Base-by-base conservation (phyloP, 2,797 vertebrate species). In the Mormyrops attenuatus region DNA sequence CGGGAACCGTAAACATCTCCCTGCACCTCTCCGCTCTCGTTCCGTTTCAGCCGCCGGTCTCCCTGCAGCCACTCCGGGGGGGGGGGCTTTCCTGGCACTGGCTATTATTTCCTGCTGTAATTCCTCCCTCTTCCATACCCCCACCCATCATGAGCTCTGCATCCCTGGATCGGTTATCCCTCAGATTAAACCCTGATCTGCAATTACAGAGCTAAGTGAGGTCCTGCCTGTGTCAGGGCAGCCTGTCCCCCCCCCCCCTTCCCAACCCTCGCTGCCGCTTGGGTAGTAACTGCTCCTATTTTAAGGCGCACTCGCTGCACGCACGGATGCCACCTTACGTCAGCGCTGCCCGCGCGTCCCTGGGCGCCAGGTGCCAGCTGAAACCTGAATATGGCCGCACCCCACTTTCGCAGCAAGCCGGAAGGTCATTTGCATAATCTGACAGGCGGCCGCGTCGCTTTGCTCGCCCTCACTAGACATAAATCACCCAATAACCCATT, bases 151-250 rank as follows among this genome's bases (percentile, higher is more conserved):
- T 80, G 53, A 66, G 47, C 89, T 57, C 85, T 82, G 66, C 52
- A 84, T 47, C 52, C 55, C 84, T 44, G 38, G 57, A 90, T 89
- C 30, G 82, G 88, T 89, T 88, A 57, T 91, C 88, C 88, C 47
- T 34, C 20, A 77, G 87, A 89, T 91, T 90, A 91, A 91, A 89
- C 88, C 88, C 82, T 66, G 85, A 53, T 85, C 89, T 90, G 91
- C 80, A 91, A 85, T 91, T 88, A 90, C 82, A 55, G 90, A 89
- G 91, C 86, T 90, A 90, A 88, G 34, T 87, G 22, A 90, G 91
- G 90, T 90, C 91, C 77, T 66, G n/a, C 52, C 63, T 49, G 66
- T 89, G 85, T 88, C 89, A 85, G 89, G 88, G 5, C 38, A 7
- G 73, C 38, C 87, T 73, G 88, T 55, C 47, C 57, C 88, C 47